A percentile compares a stretch with the other conserved stretches of the same genome.
These are phyloP conservation scores for Bugulina stolonifera DNA, from an alignment of 2,888 invertebrate species.

Conservation along the genomic window DNA sequence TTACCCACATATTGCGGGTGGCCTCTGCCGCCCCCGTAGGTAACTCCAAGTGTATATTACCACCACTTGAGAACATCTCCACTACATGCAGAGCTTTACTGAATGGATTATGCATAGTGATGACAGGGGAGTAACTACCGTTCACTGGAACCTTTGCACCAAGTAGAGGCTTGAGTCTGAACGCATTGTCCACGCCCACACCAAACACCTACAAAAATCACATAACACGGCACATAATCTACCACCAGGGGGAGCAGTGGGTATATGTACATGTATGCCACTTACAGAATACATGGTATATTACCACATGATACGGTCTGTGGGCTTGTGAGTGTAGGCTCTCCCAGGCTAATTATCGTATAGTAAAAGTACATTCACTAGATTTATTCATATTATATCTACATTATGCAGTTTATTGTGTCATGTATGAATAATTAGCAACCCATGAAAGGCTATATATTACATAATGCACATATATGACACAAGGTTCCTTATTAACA, in stretches of 20 bases:
- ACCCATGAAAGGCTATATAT: no score
- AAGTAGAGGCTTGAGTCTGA: constrained; percentile 81
- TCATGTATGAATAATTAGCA: no score
- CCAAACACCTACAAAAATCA: constrained; percentile 50
- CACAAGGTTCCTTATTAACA: no score
- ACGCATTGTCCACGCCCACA: constrained; percentile 80
- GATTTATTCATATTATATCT: no score
- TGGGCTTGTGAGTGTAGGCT: no score
- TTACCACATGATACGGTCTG: no score
- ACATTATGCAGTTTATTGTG: no score
- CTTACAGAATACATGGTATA: no score
- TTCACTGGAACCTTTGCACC: constrained; percentile 86
- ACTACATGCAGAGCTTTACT: constrained; percentile 69
- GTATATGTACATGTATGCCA: no score
- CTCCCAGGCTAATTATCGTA: no score
- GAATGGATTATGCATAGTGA: constrained; percentile 91
- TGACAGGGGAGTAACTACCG: constrained; percentile 78
- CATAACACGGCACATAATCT: not conserved
- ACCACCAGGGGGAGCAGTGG: not conserved
- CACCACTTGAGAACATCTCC: constrained; percentile 68
- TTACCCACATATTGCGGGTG: constrained; percentile 73
- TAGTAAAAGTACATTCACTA: no score
- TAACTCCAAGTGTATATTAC: constrained; percentile 80
- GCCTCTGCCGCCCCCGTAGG: constrained; percentile 67
- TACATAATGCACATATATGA: no score